Evolutionary conservation across 2,797 vertebrate species (phyloP), one percentile per base, ranked within the genome.

Genomic region (Glyptemys insculpta): DNA sequence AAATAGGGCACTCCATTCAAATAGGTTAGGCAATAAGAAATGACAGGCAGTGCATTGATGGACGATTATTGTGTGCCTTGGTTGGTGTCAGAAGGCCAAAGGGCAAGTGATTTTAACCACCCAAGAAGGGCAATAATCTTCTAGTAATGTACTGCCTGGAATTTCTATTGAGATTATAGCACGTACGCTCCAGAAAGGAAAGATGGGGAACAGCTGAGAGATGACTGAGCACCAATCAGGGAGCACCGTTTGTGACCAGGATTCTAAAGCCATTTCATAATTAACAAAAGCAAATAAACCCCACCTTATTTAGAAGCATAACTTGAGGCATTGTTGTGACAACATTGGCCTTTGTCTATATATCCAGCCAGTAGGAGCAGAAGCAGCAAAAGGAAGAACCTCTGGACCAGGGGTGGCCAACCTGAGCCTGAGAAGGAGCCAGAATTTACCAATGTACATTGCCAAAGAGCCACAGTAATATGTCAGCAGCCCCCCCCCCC

Each of bases 61-160:
- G 57, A 79, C 34, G 54, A 56, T 41, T 91, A 88, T 52, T 41
- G 12, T 21, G 6, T 90, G 88, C 91, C 83, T 94, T 87, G 96
- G 94, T 92, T 97, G 90, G 90, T 85, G 95, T 81, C 68, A 57
- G 95, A 68, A 91, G 86, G 83, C 83, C 87, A 86, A 92, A 94
- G 90, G 84, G 44, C 65, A 44, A 80, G 91, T 34, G 90, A 65
- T 81, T 95, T 85, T 82, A 94, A 44, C 90, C 83, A 85, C 68
- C 52, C 96, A 85, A 81, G 54, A 90, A 95, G 83, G 53, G 4
- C 0, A 2, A 29, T 31, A 88, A 94, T 76, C 18, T 34, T 53
- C 44, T 62, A 81, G 88, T 34, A 83, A 79, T 0, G 0, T 85
- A 91, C 0, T 0, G 14, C 74, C 87, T 3, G 12, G 90, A 62